Base-by-base conservation (phyloP, 2,797 vertebrate species). In the Tympanoctomys barrerae region DNA sequence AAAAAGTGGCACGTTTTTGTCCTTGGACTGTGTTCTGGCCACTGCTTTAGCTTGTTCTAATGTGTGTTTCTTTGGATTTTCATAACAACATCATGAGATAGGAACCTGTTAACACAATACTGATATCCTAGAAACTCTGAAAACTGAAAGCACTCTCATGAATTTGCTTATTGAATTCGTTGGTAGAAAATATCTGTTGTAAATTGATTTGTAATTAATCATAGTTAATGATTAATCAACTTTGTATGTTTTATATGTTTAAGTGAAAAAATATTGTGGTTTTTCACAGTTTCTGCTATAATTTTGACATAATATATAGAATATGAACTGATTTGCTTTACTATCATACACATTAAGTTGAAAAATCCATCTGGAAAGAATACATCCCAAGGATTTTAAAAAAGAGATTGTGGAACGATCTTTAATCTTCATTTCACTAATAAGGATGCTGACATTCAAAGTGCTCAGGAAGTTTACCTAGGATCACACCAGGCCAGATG, bases 151-250 rank as follows among this genome's bases (percentile, higher is more conserved):
- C 8, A 0, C 62, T 64, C 94, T 61, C 21, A 66, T 90, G 94
- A 10, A 10, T 31, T 57, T 84, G 31, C 80, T 46, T 22, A 71
- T 1, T 57, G 62, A 80, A 78, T 82, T 85, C 61, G 62, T 66
- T 61, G 18, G 31, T 61, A 54, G 18, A 26, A 66, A 81, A 93
- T 62, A 62, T 87, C n/a, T 42, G 28, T 70, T 19, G 26, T 80
- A 71, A 90, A 93, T 61, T 94, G 70, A 54, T 71, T 68, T 89
- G 73, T 21, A 10, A 33, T 68, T 79, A 39, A 82, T 92, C 2
- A 36, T 77, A 77, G 75, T 87, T 49, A 89, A 87, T 21, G 79
- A 49, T 14, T 10, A 90, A 36, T 31, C 31, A 19, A 36, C 7
- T 73, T 13, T n/a, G 24, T 73, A 11, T 42, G 66, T 78, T 82